Evolutionary conservation across 2,888 invertebrate species (phyloP).

Genomic region (Megalurothrips usitatus): DNA sequence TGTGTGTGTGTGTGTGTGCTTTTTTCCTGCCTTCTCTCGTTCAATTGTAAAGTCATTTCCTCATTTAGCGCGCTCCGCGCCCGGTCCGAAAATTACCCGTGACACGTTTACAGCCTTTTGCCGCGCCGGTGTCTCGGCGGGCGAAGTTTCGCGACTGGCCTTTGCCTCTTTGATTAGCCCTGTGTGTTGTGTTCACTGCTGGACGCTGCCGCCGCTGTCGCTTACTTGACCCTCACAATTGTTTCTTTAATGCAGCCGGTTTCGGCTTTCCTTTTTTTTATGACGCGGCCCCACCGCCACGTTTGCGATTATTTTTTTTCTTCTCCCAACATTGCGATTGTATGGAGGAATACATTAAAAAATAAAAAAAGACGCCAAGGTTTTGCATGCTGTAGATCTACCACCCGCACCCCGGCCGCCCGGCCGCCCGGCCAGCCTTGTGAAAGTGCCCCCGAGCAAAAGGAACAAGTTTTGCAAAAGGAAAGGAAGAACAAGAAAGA

Average conservation of each 20-base stretch:
- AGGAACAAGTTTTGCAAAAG: background rate
- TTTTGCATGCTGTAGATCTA: background rate
- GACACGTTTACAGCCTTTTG: background rate
- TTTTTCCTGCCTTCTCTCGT: background rate
- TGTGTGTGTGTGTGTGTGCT: no score
- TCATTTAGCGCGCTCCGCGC: background rate
- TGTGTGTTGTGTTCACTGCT: background rate
- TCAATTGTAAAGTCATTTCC: background rate
- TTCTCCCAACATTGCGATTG: background rate
- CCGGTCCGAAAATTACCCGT: background rate
- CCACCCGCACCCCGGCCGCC: background rate
- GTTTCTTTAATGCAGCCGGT: slow-evolving; percentile 15
- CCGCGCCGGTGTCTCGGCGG: background rate
- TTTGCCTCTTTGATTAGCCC: background rate
- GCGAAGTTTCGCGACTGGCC: background rate
- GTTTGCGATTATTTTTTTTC: background rate
- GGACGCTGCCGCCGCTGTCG: background rate
- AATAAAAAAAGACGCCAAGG: background rate
- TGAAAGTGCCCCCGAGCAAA: background rate
- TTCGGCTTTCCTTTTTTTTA: slow-evolving; percentile 2
- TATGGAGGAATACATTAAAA: slow-evolving; percentile 1
- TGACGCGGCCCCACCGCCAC: background rate
- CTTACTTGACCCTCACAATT: slow-evolving; percentile 16
- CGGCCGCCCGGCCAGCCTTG: background rate
- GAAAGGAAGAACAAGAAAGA: background rate